Conservation (phyloP, 2,113 vertebrate species). For the Chloropsis hardwickii region DNA sequence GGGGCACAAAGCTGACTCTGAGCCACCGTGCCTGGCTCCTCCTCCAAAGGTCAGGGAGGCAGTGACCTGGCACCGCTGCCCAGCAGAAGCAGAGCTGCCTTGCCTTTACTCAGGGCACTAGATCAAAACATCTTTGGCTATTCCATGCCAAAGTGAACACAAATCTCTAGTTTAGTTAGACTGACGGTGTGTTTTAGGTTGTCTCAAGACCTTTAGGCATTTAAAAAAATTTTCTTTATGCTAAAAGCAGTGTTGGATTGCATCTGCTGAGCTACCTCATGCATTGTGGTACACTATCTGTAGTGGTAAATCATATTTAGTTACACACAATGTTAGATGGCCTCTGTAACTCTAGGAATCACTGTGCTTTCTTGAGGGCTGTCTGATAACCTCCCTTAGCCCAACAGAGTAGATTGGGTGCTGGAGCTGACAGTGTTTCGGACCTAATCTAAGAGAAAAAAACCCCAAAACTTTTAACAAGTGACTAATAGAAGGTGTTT, state of each 20-base stretch:
- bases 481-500: neutral
- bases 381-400: neutral
- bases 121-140: neutral
- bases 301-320: neutral
- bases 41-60: fast-evolving
- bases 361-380: neutral
- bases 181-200: neutral
- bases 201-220: neutral
- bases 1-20: neutral
- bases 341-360: neutral
- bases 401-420: neutral
- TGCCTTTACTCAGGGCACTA: neutral
- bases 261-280: neutral
- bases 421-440: neutral
- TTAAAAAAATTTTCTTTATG: neutral
- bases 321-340: neutral
- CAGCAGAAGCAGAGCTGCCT: neutral
- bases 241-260: neutral
- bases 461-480: neutral
- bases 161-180: neutral
- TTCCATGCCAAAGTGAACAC: neutral
- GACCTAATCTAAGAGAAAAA: neutral
- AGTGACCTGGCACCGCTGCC: neutral
- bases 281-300: fast-evolving
- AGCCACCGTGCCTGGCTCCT: neutral